Conservation (phyloP, 2,113 vertebrate species). For the Circaetus gallicus region DNA sequence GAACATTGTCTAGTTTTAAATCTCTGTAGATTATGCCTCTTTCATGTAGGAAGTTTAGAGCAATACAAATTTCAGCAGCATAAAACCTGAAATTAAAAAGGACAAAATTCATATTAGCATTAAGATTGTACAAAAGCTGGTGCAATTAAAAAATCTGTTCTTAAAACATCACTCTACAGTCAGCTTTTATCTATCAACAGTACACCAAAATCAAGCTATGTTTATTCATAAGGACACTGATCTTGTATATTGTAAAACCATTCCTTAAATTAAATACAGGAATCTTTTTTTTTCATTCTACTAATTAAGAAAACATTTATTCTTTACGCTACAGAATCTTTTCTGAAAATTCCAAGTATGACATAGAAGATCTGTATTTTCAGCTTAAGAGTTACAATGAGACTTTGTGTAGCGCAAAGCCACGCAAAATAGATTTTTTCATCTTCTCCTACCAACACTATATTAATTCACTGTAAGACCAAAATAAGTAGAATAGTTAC, state of each 20-base stretch:
- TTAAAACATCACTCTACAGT: neutral
- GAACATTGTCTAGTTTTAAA: slow-evolving; percentile 97
- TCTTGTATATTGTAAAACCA: neutral
- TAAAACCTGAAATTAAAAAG: slow-evolving; percentile 84
- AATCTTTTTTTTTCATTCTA: neutral
- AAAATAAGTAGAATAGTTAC: neutral
- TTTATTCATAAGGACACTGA: neutral
- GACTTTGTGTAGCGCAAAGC: neutral
- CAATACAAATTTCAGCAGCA: slow-evolving; percentile 96
- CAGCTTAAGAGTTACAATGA: neutral
- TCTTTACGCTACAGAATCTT: neutral
- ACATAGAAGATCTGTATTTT: neutral
- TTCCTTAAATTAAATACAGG: neutral
- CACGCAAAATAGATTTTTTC: neutral
- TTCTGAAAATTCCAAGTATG: neutral
- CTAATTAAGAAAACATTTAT: neutral
- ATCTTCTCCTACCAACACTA: neutral
- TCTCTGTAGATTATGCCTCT: slow-evolving; percentile 97
- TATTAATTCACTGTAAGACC: neutral
- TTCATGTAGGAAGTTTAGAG: slow-evolving; percentile 98
- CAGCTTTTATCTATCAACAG: neutral
- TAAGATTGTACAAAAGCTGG: neutral
- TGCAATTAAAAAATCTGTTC: neutral
- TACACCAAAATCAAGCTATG: neutral
- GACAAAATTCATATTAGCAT: neutral